Base-by-base conservation (phyloP, 2,888 invertebrate species). In the Agriopis aurantiaria region DNA sequence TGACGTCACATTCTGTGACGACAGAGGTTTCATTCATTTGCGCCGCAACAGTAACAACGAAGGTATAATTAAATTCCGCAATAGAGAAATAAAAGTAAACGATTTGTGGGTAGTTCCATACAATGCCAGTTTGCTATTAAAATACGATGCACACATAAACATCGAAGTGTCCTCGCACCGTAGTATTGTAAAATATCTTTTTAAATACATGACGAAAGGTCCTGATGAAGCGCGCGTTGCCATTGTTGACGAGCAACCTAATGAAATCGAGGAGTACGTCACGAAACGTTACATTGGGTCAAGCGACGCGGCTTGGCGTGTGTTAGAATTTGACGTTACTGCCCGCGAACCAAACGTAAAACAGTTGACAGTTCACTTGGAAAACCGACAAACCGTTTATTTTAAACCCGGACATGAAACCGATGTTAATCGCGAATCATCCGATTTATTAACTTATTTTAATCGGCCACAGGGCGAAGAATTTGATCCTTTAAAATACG, bases 231-330 rank as follows among this genome's bases (percentile, higher is more conserved):
- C 69, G 23, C 57, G 69, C 53, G 41, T 60, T 33, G 40, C 69
- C 11, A 23, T 68, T 10, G 52, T 23, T 23, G 4, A 0, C 48
- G 48, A 49, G 1, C 5, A 49, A n/a, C n/a, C n/a, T 0, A 49
- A 49, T n/a, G 48, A 49, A n/a, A 49, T n/a, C 5, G 48, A 49
- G 6, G 48, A 49, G n/a, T n/a, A 49, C 3, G 46, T 53, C 0
- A 69, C 69, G 0, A 69, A 69, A 43, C 45, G 62, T 0, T 65
- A 65, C 6, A 48, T 65, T 46, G 62, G 62, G 0, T 57, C 65
- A 0, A 41, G 61, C 53, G 69, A 69, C 10, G 69, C 65, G 10
- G 62, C 57, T 12, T 69, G 69, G 69, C 41, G 69, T 46, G 45
- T 45, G 0, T 62, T 65, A 14, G 63, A 68, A 17, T 68, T 63